A percentile compares a stretch with the other conserved stretches of the same genome.
These are phyloP conservation scores for Scarus forsteni DNA, from an alignment of 2,797 vertebrate species.

Conservation along the genomic window DNA sequence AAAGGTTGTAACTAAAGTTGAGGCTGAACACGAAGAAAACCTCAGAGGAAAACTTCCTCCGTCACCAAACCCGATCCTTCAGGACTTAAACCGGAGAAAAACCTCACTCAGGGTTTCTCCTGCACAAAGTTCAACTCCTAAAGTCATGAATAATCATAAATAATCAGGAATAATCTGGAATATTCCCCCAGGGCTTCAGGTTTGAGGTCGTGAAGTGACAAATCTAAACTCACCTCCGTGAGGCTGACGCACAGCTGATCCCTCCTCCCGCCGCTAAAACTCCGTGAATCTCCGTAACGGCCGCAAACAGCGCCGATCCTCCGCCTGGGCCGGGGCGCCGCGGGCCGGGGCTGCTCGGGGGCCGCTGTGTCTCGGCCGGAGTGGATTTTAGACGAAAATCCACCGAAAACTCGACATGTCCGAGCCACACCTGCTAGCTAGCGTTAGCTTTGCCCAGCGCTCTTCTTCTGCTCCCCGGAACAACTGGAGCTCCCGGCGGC, in stretches of 20 bases:
- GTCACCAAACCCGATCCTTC: too few species aligned
- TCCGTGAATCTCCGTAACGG: accelerated
- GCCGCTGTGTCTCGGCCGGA: accelerated
- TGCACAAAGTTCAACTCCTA: too few species aligned
- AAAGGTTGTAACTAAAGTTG: too few species aligned
- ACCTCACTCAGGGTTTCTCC: too few species aligned
- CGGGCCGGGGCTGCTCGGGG: accelerated
- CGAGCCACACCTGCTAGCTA: slow-evolving; percentile 30
- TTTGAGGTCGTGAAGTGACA: too few species aligned
- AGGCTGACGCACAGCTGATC: neutral
- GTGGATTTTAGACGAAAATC: neutral
- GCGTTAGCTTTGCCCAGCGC: slow-evolving; percentile 48
- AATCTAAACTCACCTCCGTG: too few species aligned
- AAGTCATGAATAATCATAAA: too few species aligned
- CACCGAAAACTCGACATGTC: slow-evolving; percentile 28
- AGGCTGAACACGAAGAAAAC: too few species aligned
- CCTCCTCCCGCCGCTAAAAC: slow-evolving; percentile 4
- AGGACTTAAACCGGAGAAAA: too few species aligned
- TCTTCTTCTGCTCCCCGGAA: slow-evolving; percentile 41
- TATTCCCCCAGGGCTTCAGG: too few species aligned
- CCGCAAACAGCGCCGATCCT: accelerated
- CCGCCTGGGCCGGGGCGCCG: accelerated
- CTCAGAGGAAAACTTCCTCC: too few species aligned
- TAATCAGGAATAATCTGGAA: too few species aligned
- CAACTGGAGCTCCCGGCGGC: neutral